Base-by-base conservation (phyloP, 2,888 invertebrate species). In the Epiperipatus broadwayi region DNA sequence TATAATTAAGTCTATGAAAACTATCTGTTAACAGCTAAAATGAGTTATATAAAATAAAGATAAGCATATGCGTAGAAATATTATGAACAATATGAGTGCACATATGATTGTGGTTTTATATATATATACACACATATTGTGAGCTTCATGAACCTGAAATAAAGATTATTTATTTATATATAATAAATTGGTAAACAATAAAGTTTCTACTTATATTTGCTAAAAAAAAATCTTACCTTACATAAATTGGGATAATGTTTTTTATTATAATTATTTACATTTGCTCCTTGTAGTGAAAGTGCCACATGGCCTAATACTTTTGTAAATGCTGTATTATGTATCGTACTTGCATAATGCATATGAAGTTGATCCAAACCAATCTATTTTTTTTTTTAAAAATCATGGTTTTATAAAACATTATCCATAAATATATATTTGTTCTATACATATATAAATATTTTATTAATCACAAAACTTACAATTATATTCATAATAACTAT, bases 311-410 rank as follows among this genome's bases (percentile, higher is more conserved):
- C 64, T 42, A 61, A 50, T 3, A 63, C 60, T 28, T 61, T 55
- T 29, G 51, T 54, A 48, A 61, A 61, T 4, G 63, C 59, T 25
- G 55, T 58, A 48, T 61, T 61, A 48, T 62, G 89, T 12, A 93
- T 80, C 0, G 85, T 80, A 28, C 84, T 84, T 1, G 85, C 79
- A 52, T 84, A 89, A 56, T 91, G 87, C 72, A 93, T 87, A 49
- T 85, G 83, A 7, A 93, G 59, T 56, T 89, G 87, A 57, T 93
- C 91, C 72, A 89, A 79, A 0, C 87, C 84, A 2, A 78, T 75
- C 59, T 87, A 45, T 10, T 18, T 21, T 25, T 18, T 19, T 16
- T 31, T 27, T n/a, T 12, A 19, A 27, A 29, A 18, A 15, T 20
- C 12, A 39, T 29, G 8, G 27, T 20, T 5, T 3, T 7, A 15